Base-by-base conservation (phyloP, 2,888 invertebrate species). In the Philopedon plagiatum region DNA sequence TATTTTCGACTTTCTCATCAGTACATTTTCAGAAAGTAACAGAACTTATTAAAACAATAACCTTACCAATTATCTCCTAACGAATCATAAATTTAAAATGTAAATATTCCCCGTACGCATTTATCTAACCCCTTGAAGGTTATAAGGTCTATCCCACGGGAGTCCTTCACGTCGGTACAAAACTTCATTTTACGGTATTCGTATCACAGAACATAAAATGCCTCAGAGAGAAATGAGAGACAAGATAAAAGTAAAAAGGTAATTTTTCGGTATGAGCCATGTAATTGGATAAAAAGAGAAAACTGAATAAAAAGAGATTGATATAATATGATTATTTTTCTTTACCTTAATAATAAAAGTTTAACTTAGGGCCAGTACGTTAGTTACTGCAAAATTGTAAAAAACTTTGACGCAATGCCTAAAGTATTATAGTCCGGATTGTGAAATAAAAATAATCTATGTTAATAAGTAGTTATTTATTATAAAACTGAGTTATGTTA, bases 101-200 rank as follows among this genome's bases (percentile, higher is more conserved):
- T 23, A 65, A 65, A 56, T 65, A 56, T 56, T 15, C 23, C 23
- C 15, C 26, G 29, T 65, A 41, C 56, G 54, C 56, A 54, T 54
- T 41, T 37, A 34, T 46, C 49, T 57, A 46, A 58, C 58, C 61
- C 60, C 54, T 67, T 67, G 34, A 67, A 61, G 67, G 67, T 67
- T 51, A 61, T 61, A 60, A 60, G 61, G 67, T 26, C 41, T 5
- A n/a, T 67, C 67, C 26, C 67, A n/a, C n/a, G 61, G 67, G 67
- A 67, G 60, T 34, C 23, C 61, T 67, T 67, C 61, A 61, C 60
- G 60, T 67, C 57, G 60, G 57, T 60, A 61, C 67, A 49, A 61
- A 61, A 58, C 60, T 67, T 67, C 67, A 61, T 67, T 67, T 67
- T 61, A 67, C 67, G 67, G 67, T 67, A 60, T 60, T 58, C 58